phyloP scores from a whole-genome alignment of 2,888 invertebrate genomes.

The Brassicogethes aeneus region DNA sequence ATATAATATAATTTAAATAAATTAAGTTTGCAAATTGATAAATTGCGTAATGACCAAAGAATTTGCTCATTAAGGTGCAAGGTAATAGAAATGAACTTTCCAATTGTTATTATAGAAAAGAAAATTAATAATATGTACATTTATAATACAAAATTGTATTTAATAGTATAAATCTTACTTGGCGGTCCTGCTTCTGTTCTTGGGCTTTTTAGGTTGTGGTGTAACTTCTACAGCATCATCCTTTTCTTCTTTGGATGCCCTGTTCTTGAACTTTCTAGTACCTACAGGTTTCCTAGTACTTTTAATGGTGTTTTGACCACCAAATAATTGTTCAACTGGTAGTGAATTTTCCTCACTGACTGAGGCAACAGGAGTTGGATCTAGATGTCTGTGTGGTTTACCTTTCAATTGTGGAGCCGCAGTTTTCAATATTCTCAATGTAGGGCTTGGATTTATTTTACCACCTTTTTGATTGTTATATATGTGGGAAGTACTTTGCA shows the following conservation, averaged over 20 bases:
- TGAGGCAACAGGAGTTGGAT: constrained; percentile 50
- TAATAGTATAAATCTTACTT: constrained; percentile 31
- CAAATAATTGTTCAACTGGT: constrained; percentile 48
- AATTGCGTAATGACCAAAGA: too few species aligned
- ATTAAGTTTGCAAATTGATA: too few species aligned
- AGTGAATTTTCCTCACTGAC: constrained; percentile 48
- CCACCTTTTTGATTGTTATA: constrained; percentile 41
- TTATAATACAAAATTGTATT: too few species aligned
- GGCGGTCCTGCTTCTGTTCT: constrained; percentile 33
- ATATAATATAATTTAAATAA: too few species aligned
- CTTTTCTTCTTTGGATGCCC: constrained; percentile 36
- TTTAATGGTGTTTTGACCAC: constrained; percentile 40
- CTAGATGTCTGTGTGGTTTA: constrained; percentile 47
- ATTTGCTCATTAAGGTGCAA: too few species aligned
- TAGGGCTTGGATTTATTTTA: constrained; percentile 58
- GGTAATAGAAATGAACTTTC: too few species aligned
- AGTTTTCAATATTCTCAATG: constrained; percentile 65
- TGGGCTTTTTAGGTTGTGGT: constrained; percentile 26
- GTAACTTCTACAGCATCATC: constrained; percentile 25
- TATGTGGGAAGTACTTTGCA: constrained; percentile 72
- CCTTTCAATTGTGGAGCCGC: constrained; percentile 51
- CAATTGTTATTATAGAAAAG: background rate
- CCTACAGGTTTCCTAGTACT: constrained; percentile 46
- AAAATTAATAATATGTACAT: background rate
- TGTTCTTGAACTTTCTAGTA: constrained; percentile 49